Evolutionary conservation across 1,140 invertebrate genomes (phyloP).

Genomic region (Drosophila biarmipes): DNA sequence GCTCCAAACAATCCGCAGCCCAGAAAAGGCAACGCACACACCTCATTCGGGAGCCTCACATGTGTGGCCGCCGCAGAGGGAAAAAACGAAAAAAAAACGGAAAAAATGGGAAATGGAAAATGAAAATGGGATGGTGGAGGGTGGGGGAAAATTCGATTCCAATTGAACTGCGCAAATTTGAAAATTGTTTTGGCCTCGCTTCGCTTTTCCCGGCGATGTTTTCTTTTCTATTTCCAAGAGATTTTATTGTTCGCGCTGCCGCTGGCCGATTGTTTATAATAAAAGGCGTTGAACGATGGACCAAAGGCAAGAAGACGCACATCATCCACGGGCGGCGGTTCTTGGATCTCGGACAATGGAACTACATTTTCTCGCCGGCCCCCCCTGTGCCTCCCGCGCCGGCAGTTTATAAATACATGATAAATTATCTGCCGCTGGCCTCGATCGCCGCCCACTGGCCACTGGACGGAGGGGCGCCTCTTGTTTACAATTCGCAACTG

Average conservation of each 20-base stretch:
- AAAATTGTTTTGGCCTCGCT: constrained; percentile 40
- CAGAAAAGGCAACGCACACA: constrained; percentile 12
- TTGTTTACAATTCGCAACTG: constrained; percentile 40
- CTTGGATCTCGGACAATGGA: constrained; percentile 60
- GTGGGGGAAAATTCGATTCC: constrained; percentile 12
- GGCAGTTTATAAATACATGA: constrained; percentile 75
- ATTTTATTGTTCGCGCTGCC: constrained; percentile 48
- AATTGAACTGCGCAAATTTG: constrained; percentile 70
- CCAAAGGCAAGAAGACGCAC: constrained; percentile 40
- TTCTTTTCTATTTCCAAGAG: constrained; percentile 56
- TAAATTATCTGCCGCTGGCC: constrained; percentile 66
- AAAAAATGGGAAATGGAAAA: constrained; percentile 16
- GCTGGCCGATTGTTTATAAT: constrained; percentile 67
- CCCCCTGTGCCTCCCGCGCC: background rate
- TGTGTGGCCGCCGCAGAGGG: constrained; percentile 1
- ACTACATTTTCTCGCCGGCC: constrained; percentile 43
- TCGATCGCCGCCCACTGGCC: constrained; percentile 17
- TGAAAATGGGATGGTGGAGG: too few relatives aligned
- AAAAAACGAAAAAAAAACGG: background rate
- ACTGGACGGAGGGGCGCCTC: constrained; percentile 13
- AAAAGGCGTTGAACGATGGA: constrained; percentile 60
- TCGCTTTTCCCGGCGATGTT: constrained; percentile 29
- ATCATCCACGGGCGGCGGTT: constrained; percentile 11
- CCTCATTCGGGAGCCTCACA: constrained; percentile 10
- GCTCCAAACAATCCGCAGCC: background rate